Evolutionary conservation across 2,888 invertebrate genomes (phyloP).

Genomic region (Odiellus spinosus): DNA sequence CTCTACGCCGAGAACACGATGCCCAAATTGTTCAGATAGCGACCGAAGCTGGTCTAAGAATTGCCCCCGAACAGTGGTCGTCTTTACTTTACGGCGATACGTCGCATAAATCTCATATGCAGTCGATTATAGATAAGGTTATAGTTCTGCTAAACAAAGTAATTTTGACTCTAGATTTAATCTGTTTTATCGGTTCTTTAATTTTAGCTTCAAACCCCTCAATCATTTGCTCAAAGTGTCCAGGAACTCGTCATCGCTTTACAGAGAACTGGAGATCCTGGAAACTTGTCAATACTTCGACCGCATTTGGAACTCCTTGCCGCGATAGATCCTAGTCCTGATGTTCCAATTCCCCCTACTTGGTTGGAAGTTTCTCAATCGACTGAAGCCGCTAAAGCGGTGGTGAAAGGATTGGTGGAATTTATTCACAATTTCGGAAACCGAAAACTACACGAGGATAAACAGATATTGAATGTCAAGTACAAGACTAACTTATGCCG

Average conservation of each 20-base stretch:
- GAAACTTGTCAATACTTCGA: conserved; percentile 56
- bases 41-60: conserved; percentile 85
- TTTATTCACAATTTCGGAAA: conserved; percentile 59
- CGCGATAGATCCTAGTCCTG: conserved; percentile 67
- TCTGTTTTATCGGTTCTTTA: too few relatives aligned
- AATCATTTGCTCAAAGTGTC: conserved; percentile 71
- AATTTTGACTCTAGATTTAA: too few relatives aligned
- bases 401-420: conserved; percentile 58
- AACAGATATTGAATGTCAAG: conserved; percentile 41
- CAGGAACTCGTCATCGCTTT: conserved; percentile 79
- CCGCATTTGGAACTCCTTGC: conserved; percentile 68
- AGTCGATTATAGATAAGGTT: conserved; percentile 42
- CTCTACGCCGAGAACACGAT: conserved; percentile 84
- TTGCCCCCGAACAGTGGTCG: conserved; percentile 98
- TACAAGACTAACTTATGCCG: conserved; percentile 85
- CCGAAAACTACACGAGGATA: conserved; percentile 30
- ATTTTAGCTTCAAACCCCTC: conserved; percentile 69
- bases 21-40: conserved; percentile 98
- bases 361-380: conserved; percentile 30
- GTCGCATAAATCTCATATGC: conserved; percentile 94
- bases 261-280: conserved; percentile 75
- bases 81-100: conserved; percentile 89
- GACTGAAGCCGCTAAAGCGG: conserved; percentile 33
- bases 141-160: conserved; percentile 1
- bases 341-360: conserved; percentile 33